Base-by-base conservation (phyloP, 2,888 invertebrate species). In the Euplagia quadripunctaria region DNA sequence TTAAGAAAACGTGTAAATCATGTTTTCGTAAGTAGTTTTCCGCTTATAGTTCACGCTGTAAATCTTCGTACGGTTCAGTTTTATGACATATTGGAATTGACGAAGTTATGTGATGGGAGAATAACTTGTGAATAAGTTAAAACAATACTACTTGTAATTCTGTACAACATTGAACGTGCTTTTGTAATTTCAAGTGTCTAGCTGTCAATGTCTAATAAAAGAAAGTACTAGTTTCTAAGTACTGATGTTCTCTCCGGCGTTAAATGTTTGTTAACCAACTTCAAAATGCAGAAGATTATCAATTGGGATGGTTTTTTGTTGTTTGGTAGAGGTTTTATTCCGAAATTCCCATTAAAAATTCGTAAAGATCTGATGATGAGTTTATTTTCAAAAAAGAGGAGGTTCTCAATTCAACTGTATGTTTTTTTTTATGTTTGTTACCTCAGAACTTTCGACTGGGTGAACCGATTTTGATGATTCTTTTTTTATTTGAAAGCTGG, bases 1-100 rank as follows among this genome's bases (percentile, higher is more conserved):
- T 9, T 69, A 55, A 46, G 68, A 46, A 61, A 69, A 61, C 46
- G n/a, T 16, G 46, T 69, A 69, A 69, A 61, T 69, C 61, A 41
- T 46, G 46, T 31, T 58, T 46, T 61, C 46, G 58, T 31, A 68
- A 61, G 46, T 49, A 55, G 46, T 49, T 61, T 31, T 61, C 49
- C 20, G 68, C 46, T 20, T 61, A 46, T 31, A 61, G 61, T 69
- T 69, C 46, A 31, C 31, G 8, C 6, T 58, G 61, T 31, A 31
- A 61, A 61, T n/a, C 17, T 61, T 16, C 3, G 17, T 61, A 61
- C 3, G 7, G 55, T 68, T 52, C 12, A 68, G 9, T 58, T 52
- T 55, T 31, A 51, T 31, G 16, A 31, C 8, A 42, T 55, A 14
- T 58, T 17, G 14, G 43, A 20, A 55, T 42, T 42, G 67, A 41